Evolutionary conservation across 2,888 invertebrate genomes (phyloP).

Genomic region (Lapara coniferarum): DNA sequence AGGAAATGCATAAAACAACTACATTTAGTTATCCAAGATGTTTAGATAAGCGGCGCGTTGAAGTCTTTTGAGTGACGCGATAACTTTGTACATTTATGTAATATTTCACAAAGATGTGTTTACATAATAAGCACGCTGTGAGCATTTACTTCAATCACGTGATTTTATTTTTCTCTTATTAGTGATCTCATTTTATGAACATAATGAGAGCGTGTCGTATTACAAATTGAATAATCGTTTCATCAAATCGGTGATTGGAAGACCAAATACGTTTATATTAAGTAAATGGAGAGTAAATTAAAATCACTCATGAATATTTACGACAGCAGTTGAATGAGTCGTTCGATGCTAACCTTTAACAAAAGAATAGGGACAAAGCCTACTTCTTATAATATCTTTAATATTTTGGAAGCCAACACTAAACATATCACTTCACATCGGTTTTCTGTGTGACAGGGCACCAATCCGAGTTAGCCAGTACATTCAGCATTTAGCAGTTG

Average conservation of each 20-base stretch:
- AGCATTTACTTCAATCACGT: neutral
- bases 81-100: conserved; percentile 36
- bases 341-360: too few species aligned
- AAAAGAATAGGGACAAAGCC: too few species aligned
- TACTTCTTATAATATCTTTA: too few species aligned
- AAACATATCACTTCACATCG: too few species aligned
- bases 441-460: too few species aligned
- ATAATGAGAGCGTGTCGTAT: neutral
- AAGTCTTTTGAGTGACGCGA: conserved; percentile 51
- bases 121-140: conserved; percentile 37
- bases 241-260: neutral
- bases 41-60: conserved; percentile 54
- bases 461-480: too few species aligned
- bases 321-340: too few species aligned
- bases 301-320: too few species aligned
- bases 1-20: conserved; percentile 47
- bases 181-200: neutral
- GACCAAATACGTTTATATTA: neutral
- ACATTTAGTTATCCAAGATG: conserved; percentile 42
- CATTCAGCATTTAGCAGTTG: too few species aligned
- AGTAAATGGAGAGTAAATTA: too few species aligned
- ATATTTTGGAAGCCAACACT: too few species aligned
- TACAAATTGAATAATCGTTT: neutral
- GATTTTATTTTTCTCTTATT: neutral
- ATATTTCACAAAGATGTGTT: conserved; percentile 39